A percentile compares a stretch with the other conserved stretches of the same genome.
phyloP scores from a whole-genome alignment of 2,113 vertebrate genomes.

The Reinhardtius hippoglossoides region DNA sequence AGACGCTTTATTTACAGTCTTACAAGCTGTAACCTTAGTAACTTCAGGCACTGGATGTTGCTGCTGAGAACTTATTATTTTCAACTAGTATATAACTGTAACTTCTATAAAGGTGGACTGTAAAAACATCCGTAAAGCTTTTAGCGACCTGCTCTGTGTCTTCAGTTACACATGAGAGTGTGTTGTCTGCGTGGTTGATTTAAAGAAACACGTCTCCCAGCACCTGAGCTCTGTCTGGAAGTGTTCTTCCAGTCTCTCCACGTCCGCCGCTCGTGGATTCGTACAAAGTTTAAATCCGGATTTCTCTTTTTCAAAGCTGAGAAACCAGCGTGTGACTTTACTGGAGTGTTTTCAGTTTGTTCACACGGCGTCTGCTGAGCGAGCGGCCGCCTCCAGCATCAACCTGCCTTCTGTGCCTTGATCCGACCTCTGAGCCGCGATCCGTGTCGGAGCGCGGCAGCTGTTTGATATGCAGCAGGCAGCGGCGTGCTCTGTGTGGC shows the following conservation, averaged over 20 bases:
- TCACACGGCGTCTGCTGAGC: background rate
- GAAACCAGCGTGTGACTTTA: background rate
- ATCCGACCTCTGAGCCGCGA: slow-evolving; percentile 6
- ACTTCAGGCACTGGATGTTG: no score
- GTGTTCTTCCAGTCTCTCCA: background rate
- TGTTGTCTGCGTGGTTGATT: no score
- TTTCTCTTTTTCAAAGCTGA: background rate
- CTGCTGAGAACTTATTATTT: no score
- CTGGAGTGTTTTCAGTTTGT: background rate
- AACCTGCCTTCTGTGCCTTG: slow-evolving; percentile 2
- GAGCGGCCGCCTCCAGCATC: slow-evolving; percentile 3
- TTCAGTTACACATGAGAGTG: no score
- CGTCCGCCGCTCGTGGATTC: background rate
- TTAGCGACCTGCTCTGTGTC: no score
- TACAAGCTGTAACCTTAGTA: no score
- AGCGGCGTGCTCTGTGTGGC: background rate
- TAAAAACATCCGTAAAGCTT: no score
- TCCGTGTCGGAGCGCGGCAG: background rate
- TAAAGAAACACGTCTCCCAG: no score
- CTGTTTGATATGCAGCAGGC: slow-evolving; percentile 38
- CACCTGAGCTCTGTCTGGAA: background rate
- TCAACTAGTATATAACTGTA: no score
- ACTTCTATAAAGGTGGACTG: no score
- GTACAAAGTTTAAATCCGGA: slow-evolving; percentile 5
- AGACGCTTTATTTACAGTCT: no score